Evolutionary conservation across 23 tunicate genomes (phyloP).

Genomic region (Diplosoma virens): DNA sequence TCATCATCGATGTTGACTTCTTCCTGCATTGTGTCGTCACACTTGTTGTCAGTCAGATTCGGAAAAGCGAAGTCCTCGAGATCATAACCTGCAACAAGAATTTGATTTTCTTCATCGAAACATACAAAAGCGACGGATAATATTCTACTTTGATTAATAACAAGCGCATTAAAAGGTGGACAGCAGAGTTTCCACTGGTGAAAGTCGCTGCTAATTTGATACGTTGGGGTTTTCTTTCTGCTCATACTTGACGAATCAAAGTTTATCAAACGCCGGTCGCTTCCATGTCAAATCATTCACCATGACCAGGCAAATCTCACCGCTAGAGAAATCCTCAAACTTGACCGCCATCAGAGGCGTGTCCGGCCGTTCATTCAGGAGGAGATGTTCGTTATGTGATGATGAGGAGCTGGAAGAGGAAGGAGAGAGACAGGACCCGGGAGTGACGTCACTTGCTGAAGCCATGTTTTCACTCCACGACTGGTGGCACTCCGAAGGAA

Average conservation of each 20-base stretch:
- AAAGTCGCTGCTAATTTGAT: too few relatives aligned
- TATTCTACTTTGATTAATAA: too few relatives aligned
- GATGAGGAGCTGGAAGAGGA: conserved; percentile 55
- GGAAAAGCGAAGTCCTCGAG: background rate
- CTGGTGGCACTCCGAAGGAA: background rate
- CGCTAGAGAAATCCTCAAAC: conserved; percentile 89
- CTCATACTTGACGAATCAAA: too few relatives aligned
- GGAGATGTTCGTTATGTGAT: conserved; percentile 64
- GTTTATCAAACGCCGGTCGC: too few relatives aligned
- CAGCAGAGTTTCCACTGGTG: too few relatives aligned
- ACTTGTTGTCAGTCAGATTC: background rate
- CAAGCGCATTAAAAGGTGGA: too few relatives aligned
- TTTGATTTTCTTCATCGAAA: too few relatives aligned
- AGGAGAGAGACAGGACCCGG: conserved; percentile 58
- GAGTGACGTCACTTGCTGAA: conserved; percentile 44
- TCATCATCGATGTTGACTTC: conserved; percentile 22
- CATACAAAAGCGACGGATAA: too few relatives aligned
- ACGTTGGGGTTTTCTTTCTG: too few relatives aligned
- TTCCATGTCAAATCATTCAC: too few relatives aligned
- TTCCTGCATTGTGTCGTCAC: background rate
- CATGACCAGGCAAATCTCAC: too few relatives aligned
- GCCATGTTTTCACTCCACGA: conserved; percentile 33
- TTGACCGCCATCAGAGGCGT: conserved; percentile 88
- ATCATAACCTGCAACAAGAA: background rate
- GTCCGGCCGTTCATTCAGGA: conserved; percentile 86